These are phyloP conservation scores for Dryobota labecula DNA, from an alignment of 2,888 invertebrate genomes.

Conservation along the genomic window DNA sequence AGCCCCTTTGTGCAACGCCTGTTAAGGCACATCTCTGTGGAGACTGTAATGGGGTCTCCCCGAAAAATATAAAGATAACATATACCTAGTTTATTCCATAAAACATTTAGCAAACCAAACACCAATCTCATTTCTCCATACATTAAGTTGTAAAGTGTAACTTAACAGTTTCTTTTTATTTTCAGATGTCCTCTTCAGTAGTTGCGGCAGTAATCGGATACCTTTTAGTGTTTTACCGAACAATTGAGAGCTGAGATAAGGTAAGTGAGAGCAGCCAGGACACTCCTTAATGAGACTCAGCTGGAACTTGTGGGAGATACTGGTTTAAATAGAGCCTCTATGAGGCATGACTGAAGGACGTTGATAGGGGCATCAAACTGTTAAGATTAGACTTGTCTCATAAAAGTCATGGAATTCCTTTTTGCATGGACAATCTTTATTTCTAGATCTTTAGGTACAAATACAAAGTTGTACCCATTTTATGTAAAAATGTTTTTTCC, in stretches of 20 bases:
- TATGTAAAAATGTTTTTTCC: background rate
- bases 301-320: conserved; percentile 9
- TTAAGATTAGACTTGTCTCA: background rate
- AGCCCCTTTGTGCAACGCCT: too few relatives aligned
- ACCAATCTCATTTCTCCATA: background rate
- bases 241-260: conserved; percentile 47
- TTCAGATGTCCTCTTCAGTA: conserved; percentile 43
- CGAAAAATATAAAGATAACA: too few relatives aligned
- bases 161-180: conserved; percentile 34
- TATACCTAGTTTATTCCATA: background rate
- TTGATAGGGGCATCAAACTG: background rate
- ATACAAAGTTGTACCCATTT: too few relatives aligned
- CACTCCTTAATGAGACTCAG: conserved; percentile 36
- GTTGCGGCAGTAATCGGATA: conserved; percentile 36
- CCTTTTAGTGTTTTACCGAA: conserved; percentile 53
- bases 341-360: background rate
- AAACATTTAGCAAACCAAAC: background rate
- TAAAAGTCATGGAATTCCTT: background rate
- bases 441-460: background rate
- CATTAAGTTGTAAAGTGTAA: conserved; percentile 51
- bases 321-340: background rate
- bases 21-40: too few relatives aligned
- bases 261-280: conserved; percentile 35
- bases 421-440: background rate
- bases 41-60: too few relatives aligned